Evolutionary conservation across 2,888 invertebrate species (phyloP), one percentile per base, ranked within the genome.

Genomic region (Amiota communis): DNA sequence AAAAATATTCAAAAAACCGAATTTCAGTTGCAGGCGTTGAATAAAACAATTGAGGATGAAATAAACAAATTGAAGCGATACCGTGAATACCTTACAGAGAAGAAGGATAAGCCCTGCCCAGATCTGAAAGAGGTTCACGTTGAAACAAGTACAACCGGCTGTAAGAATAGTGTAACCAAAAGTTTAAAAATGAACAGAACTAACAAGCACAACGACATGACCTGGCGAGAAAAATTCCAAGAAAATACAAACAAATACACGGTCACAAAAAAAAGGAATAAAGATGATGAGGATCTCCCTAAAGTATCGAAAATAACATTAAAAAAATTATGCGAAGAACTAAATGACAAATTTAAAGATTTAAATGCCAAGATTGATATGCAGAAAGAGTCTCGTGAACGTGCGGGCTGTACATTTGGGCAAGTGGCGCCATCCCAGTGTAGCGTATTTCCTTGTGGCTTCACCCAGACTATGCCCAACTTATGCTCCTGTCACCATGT

Each of bases 371-470:
- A 46, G 23, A n/a, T 17, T 6, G 20, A 59, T n/a, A 6, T 6
- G 0, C 59, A 59, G 10, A 11, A 17, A 10, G 59, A 59, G 15
- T 59, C 10, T 6, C 59, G 59, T 59, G 17, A 59, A 17, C 11
- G 17, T 49, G 65, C 49, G 3, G 65, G 65, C 10, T 65, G 65
- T 49, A 65, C 48, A 10, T 65, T 65, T 9, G 65, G 65, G n/a
- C 65, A 65, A n/a, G 48, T 8, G 48, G 17, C 17, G 8, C 17
- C 13, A 6, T 47, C 47, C 48, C 48, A 48, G 3, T 48, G 46
- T 11, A 17, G 48, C 17, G 47, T 15, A 3, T 65, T 46, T 17
- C 48, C 47, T 1, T 65, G 48, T 48, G 65, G 12, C 46, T 65
- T n/a, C n/a, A 65, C 20, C 11, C 17, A 20, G 23, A 10, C 4